Evolutionary conservation across 2,113 vertebrate genomes (phyloP).

Genomic region (Corythaeola cristata): DNA sequence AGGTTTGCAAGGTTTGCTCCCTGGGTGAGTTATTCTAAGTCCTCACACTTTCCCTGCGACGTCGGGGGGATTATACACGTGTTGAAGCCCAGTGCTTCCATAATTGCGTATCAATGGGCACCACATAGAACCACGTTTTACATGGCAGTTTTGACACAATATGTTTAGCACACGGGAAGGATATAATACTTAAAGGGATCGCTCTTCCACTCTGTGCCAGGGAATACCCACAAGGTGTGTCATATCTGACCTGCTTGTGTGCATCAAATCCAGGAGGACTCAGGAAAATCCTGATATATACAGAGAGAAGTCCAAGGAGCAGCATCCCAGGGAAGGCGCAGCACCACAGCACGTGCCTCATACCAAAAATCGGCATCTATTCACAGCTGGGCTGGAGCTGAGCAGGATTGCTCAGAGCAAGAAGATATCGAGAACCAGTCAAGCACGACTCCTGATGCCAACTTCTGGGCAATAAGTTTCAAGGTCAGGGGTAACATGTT

Average conservation of each 20-base stretch:
- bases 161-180: neutral
- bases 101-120: conserved; percentile 38
- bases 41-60: neutral
- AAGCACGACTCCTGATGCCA: neutral
- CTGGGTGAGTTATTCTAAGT: neutral
- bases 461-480: neutral
- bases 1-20: neutral
- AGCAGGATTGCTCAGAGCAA: neutral
- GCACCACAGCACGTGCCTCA: rapidly evolving
- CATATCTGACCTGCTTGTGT: rapidly evolving
- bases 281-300: neutral
- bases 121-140: neutral
- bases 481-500: neutral
- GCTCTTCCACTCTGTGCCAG: neutral
- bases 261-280: neutral
- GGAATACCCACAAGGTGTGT: neutral
- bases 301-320: neutral
- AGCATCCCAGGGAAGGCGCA: neutral
- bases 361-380: neutral
- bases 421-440: neutral
- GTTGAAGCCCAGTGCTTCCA: neutral
- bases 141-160: neutral
- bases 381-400: neutral
- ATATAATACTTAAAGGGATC: neutral
- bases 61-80: neutral